Evolutionary conservation across 2,113 vertebrate genomes (phyloP).

Genomic region (Ictalurus punctatus): DNA sequence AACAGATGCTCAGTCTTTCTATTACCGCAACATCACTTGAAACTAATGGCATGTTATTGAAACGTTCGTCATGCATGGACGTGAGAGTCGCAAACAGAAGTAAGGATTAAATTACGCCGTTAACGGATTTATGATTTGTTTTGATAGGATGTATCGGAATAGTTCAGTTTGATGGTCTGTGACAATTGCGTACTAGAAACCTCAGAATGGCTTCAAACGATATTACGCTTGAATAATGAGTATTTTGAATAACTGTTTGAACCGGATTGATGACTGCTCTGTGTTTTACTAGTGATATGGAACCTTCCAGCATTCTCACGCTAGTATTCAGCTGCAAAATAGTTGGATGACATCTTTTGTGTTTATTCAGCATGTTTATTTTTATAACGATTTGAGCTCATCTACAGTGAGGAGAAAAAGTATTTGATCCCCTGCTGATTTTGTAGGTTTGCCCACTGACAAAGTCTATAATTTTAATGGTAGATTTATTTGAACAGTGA

Average conservation of each 20-base stretch:
- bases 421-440: too few species aligned
- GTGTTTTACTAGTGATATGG: slow-evolving; percentile 16
- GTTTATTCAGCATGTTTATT: slow-evolving; percentile 8
- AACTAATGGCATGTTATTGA: slow-evolving; percentile 38
- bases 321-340: slow-evolving; percentile 8
- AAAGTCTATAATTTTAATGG: too few species aligned
- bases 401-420: neutral
- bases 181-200: slow-evolving; percentile 55
- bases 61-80: slow-evolving; percentile 25
- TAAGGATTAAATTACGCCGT: slow-evolving; percentile 14
- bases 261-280: slow-evolving; percentile 11
- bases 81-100: slow-evolving; percentile 36
- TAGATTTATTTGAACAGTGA: too few species aligned
- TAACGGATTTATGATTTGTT: slow-evolving; percentile 44
- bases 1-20: slow-evolving; percentile 53
- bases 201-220: neutral
- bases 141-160: slow-evolving; percentile 31
- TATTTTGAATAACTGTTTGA: slow-evolving; percentile 12
- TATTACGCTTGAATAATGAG: slow-evolving; percentile 6
- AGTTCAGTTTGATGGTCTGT: slow-evolving; percentile 13
- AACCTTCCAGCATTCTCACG: slow-evolving; percentile 11
- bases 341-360: neutral
- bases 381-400: neutral
- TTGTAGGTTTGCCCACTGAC: too few species aligned
- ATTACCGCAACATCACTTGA: slow-evolving; percentile 41